Evolutionary conservation across 2,797 vertebrate species (phyloP).

Genomic region (Bovichtus diacanthus): DNA sequence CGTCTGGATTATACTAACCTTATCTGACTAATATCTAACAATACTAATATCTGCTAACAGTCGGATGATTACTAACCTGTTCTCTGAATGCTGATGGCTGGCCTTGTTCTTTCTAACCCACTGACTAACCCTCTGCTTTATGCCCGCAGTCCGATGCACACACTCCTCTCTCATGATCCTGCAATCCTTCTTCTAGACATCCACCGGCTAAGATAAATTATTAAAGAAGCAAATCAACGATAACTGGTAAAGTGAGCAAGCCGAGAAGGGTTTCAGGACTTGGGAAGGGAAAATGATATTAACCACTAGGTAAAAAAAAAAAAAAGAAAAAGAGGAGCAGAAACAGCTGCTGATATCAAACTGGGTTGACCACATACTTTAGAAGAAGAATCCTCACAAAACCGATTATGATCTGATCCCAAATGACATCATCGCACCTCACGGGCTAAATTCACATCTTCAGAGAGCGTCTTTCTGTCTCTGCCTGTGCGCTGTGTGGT

Average conservation of each 20-base stretch:
- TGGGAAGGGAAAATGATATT: constrained; percentile 48
- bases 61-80: constrained; percentile 78
- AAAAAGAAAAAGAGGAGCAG: constrained; percentile 41
- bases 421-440: neutral
- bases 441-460: constrained; percentile 27
- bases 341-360: constrained; percentile 40
- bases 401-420: neutral
- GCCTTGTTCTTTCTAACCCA: constrained; percentile 70
- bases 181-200: constrained; percentile 69
- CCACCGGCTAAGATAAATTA: constrained; percentile 4
- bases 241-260: constrained; percentile 15
- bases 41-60: constrained; percentile 83
- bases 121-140: constrained; percentile 78
- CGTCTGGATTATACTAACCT: constrained; percentile 79
- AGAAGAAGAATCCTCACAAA: constrained; percentile 11
- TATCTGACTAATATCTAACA: constrained; percentile 81
- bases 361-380: constrained; percentile 67
- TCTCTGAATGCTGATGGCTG: constrained; percentile 76
- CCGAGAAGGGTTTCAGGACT: constrained; percentile 73
- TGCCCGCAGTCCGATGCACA: constrained; percentile 50
- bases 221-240: neutral
- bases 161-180: constrained; percentile 70
- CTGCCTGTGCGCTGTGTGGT: constrained; percentile 61
- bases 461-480: constrained; percentile 2
- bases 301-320: constrained; percentile 37